Conservation (phyloP, 2,797 vertebrate genomes). For the Decapterus maruadsi region DNA sequence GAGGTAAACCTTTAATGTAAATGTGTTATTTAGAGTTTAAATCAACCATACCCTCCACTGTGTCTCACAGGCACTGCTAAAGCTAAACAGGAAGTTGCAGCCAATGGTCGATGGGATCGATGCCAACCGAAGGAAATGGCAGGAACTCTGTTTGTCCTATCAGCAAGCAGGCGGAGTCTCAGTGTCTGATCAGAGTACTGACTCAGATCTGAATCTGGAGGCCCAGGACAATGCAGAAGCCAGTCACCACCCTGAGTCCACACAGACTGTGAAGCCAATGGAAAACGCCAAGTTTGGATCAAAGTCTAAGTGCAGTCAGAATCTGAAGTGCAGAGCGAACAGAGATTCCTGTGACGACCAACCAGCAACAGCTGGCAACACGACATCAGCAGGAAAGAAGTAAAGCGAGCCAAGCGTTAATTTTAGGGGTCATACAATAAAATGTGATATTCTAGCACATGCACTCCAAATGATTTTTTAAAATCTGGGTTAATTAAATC, state of each 20-base stretch:
- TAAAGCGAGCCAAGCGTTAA: constrained; percentile 17
- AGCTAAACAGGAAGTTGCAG: constrained; percentile 86
- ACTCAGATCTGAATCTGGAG: constrained; percentile 45
- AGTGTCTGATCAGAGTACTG: constrained; percentile 55
- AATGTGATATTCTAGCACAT: constrained; percentile 45
- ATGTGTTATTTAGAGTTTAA: not conserved
- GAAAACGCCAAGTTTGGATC: constrained; percentile 36
- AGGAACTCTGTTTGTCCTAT: constrained; percentile 82
- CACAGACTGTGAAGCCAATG: constrained; percentile 15
- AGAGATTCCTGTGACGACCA: constrained; percentile 38
- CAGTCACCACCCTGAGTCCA: constrained; percentile 29
- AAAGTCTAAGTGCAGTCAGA: constrained; percentile 42
- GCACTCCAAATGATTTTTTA: constrained; percentile 20
- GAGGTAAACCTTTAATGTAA: not conserved
- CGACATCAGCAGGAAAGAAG: constrained; percentile 34
- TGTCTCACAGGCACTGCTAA: constrained; percentile 78
- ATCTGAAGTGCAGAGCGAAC: constrained; percentile 38
- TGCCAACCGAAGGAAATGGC: constrained; percentile 85
- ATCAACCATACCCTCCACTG: not conserved
- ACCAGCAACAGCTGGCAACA: constrained; percentile 34
- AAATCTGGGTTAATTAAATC: constrained; percentile 22
- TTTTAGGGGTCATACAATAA: constrained; percentile 2
- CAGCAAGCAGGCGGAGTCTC: constrained; percentile 69
- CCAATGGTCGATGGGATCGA: constrained; percentile 86
- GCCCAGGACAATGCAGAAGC: constrained; percentile 27